A percentile compares a stretch with the other conserved stretches of the same genome.
Evolutionary conservation across 1,140 invertebrate species (phyloP).

Genomic region (Ips typographus): DNA sequence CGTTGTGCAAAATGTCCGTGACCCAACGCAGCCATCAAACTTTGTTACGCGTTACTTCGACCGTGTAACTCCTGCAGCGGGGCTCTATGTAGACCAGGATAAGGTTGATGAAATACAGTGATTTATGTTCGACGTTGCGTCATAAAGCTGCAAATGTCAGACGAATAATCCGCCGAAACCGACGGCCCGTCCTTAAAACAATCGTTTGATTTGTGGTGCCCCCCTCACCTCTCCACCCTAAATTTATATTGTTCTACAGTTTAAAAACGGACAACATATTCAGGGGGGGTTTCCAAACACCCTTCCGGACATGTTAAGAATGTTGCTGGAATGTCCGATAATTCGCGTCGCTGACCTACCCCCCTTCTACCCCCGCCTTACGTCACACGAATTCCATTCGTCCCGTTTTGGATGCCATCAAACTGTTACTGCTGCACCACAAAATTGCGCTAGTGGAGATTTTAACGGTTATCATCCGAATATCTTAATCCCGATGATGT

Average conservation of each 20-base stretch:
- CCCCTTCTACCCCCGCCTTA: constrained; percentile 29
- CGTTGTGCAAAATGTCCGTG: background rate
- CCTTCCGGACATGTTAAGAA: constrained; percentile 5
- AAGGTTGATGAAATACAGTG: constrained; percentile 3
- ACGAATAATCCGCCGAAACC: background rate
- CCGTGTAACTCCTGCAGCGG: constrained; percentile 8
- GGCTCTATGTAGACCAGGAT: constrained; percentile 3
- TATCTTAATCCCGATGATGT: background rate
- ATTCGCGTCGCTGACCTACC: constrained; percentile 39
- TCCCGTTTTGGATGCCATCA: constrained; percentile 20
- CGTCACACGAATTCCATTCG: constrained; percentile 42
- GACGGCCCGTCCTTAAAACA: too few species aligned
- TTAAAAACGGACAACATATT: too few species aligned
- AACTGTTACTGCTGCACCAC: constrained; percentile 28
- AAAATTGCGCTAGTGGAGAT: constrained; percentile 19
- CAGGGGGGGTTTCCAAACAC: too few species aligned
- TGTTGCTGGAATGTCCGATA: constrained; percentile 44
- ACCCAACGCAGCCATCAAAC: constrained; percentile 13
- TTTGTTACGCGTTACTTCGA: constrained; percentile 11
- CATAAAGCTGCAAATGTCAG: constrained; percentile 3
- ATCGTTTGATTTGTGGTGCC: too few species aligned
- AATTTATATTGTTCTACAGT: too few species aligned
- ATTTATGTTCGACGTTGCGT: constrained; percentile 1
- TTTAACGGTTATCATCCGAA: constrained; percentile 16
- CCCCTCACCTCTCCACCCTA: too few species aligned